phyloP scores from a whole-genome alignment of 1,140 invertebrate genomes.

The Diuraphis noxia region DNA sequence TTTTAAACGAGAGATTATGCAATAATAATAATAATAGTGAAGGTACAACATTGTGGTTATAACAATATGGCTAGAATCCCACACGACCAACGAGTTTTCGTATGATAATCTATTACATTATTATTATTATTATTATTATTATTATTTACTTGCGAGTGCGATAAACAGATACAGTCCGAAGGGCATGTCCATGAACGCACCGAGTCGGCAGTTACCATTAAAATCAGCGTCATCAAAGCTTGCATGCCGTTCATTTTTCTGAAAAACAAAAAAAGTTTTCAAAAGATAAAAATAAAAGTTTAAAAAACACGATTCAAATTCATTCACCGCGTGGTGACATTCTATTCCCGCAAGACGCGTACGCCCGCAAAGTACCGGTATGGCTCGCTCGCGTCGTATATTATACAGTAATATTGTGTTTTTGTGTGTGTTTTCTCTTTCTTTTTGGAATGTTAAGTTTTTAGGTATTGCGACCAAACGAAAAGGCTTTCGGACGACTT shows the following conservation, averaged over 20 bases:
- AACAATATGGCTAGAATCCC: background rate
- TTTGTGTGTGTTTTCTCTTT: background rate
- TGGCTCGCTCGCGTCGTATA: background rate
- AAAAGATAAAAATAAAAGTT: background rate
- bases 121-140: background rate
- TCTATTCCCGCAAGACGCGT: background rate
- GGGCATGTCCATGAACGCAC: slow-evolving; percentile 63
- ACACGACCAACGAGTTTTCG: background rate
- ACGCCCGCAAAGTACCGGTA: background rate
- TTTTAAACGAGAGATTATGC: background rate
- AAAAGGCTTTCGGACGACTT: slow-evolving; percentile 6
- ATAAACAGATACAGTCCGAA: slow-evolving; percentile 77
- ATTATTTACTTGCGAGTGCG: slow-evolving; percentile 74
- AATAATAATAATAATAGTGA: background rate
- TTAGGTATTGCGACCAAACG: slow-evolving; percentile 1
- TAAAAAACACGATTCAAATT: background rate
- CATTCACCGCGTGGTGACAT: too few species aligned
- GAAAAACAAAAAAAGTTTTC: slow-evolving; percentile 24
- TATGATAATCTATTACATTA: background rate
- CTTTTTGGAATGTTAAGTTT: slow-evolving; percentile 14
- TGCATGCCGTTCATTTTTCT: slow-evolving; percentile 45
- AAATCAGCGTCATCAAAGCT: slow-evolving; percentile 11
- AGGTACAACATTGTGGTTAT: background rate
- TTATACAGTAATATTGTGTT: background rate
- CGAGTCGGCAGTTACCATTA: slow-evolving; percentile 33